A percentile compares a stretch with the other conserved stretches of the same genome.
Conservation (phyloP, 2,797 vertebrate genomes). For the Neosalanx taihuensis region DNA sequence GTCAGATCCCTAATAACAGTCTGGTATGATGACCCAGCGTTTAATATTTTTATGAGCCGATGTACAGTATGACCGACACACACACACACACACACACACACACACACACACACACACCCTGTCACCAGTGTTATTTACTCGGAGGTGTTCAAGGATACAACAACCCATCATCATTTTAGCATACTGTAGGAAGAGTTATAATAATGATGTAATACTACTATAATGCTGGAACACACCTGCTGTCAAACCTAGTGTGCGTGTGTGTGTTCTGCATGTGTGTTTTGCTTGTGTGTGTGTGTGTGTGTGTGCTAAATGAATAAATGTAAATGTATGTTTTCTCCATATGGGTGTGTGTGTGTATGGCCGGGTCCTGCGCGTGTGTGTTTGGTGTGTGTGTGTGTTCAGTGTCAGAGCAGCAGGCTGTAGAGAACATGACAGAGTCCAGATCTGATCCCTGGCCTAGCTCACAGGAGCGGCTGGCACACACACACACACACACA, state of each 20-base stretch:
- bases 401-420: neutral
- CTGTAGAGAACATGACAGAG: too few relatives aligned
- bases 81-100: slow-evolving; percentile 10
- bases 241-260: neutral
- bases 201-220: too few relatives aligned
- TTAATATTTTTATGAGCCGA: slow-evolving; percentile 31
- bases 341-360: slow-evolving; percentile 1
- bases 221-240: too few relatives aligned
- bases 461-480: too few relatives aligned
- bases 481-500: neutral
- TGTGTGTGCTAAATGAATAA: too few relatives aligned
- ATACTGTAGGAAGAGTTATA: neutral
- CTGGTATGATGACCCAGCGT: slow-evolving; percentile 18
- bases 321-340: too few relatives aligned
- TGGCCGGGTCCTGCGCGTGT: slow-evolving; percentile 19
- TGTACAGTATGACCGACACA: slow-evolving; percentile 8
- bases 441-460: too few relatives aligned
- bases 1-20: slow-evolving; percentile 8
- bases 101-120: slow-evolving; percentile 21
- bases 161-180: neutral
- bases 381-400: slow-evolving; percentile 21
- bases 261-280: neutral
- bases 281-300: neutral
- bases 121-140: slow-evolving; percentile 12
- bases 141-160: neutral